A percentile compares a stretch with the other conserved stretches of the same genome.
phyloP scores from a whole-genome alignment of 2,797 vertebrate species.

The Phalanger gymnotis region DNA sequence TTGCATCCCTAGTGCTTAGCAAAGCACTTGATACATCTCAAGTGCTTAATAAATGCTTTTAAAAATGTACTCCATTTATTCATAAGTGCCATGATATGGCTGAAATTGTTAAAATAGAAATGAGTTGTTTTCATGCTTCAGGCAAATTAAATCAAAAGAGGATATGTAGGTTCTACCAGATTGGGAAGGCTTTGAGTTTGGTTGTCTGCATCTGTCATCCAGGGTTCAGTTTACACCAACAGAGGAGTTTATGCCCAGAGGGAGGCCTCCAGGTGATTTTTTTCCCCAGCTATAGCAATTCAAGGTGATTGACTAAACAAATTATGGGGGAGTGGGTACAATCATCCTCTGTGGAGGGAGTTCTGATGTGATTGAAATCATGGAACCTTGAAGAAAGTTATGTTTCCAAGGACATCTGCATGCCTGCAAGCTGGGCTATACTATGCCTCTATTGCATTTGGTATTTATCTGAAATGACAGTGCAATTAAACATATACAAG shows the following conservation, averaged over 20 bases:
- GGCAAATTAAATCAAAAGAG: not conserved
- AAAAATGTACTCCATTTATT: not conserved
- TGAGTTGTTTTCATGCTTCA: not conserved
- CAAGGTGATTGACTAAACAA: not conserved
- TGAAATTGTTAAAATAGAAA: not conserved
- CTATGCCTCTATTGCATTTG: slow-evolving; percentile 44
- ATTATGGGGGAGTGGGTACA: not conserved
- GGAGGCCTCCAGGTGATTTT: not conserved
- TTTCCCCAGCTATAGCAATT: not conserved
- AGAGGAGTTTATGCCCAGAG: not conserved
- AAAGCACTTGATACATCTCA: not conserved
- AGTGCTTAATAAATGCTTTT: not conserved
- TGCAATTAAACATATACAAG: slow-evolving; percentile 53
- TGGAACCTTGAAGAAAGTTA: not conserved
- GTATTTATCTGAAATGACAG: slow-evolving; percentile 58
- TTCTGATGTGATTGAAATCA: not conserved
- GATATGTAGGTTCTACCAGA: not conserved
- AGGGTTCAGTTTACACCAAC: not conserved
- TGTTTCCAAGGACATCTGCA: not conserved
- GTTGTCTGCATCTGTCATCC: not conserved
- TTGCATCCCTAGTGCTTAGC: not conserved
- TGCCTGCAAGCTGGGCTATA: not conserved
- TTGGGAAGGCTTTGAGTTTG: not conserved
- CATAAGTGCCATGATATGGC: not conserved
- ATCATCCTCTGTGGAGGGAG: not conserved